phyloP scores from a whole-genome alignment of 2,113 vertebrate species.

The Agapornis roseicollis region DNA sequence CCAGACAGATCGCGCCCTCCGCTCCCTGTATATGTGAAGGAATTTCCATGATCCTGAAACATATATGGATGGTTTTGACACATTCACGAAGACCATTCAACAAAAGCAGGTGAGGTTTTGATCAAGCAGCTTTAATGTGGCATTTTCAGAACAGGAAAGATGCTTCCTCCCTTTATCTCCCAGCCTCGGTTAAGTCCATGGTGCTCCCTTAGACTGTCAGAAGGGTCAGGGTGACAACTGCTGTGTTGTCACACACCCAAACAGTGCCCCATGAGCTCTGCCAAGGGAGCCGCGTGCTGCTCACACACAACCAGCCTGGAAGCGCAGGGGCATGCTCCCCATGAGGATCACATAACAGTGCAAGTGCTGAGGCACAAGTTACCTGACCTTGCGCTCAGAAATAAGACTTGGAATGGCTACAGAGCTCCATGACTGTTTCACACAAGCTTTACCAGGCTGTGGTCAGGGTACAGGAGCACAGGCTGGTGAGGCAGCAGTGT shows the following conservation, averaged over 20 bases:
- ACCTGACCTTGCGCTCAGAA: not conserved
- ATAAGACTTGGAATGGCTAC: not conserved
- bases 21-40: slow-evolving; percentile 96
- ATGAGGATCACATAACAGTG: not conserved
- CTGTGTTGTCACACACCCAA: not conserved
- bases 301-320: not conserved
- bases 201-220: not conserved
- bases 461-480: not conserved
- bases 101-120: not conserved
- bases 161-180: not conserved
- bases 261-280: not conserved
- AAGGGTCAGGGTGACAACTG: not conserved
- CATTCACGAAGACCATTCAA: not conserved
- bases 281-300: not conserved
- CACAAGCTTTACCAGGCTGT: not conserved
- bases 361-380: not conserved
- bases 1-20: slow-evolving; percentile 95
- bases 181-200: not conserved
- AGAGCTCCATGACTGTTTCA: not conserved
- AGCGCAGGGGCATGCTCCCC: rapidly evolving
- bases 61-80: not conserved
- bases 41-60: slow-evolving; percentile 90
- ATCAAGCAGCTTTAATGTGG: not conserved
- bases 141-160: not conserved
- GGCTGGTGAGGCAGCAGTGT: not conserved